Base-by-base conservation (phyloP, 23 tunicate genomes). In the Trididemnum miniatum region DNA sequence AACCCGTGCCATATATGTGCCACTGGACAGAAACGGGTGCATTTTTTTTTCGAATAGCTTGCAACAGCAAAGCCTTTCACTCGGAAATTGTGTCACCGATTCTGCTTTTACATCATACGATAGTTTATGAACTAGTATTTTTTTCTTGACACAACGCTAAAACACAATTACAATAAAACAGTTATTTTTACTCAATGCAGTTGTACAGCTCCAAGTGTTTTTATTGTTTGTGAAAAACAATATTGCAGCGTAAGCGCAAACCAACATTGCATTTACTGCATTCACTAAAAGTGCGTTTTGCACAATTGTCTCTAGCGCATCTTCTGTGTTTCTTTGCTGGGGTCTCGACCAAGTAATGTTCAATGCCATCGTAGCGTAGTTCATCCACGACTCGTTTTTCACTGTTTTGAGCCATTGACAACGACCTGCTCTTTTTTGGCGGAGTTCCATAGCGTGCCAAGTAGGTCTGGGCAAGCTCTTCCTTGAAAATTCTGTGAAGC, bases 1-100 rank as follows among this genome's bases (percentile, higher is more conserved):
- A 4, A 62, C 67, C 67, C 29, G 67, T 62, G 67, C 67, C 67
- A 62, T 62, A 62, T 25, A 62, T 62, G 67, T 62, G 4, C 67
- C 67, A 25, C 67, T 62, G 67, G 67, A 15, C 54, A 44, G 54
- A 7, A 7, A 44, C 54, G 54, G 12, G 54, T 7, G 15, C 54
- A 44, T 15, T 7, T 44, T 44, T 44, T 44, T 9, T 15, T 44
- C 15, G 9, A 44, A 15, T n/a, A n/a, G n/a, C n/a, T n/a, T n/a
- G n/a, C n/a, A n/a, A n/a, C n/a, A n/a, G n/a, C n/a, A n/a, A n/a
- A n/a, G n/a, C n/a, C n/a, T n/a, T n/a, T n/a, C n/a, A n/a, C n/a
- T n/a, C n/a, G n/a, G n/a, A n/a, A n/a, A n/a, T n/a, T n/a, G n/a
- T n/a, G n/a, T n/a, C n/a, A n/a, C n/a, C n/a, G n/a, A n/a, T n/a